Evolutionary conservation across 2,797 vertebrate species (phyloP), one percentile per base, ranked within the genome.

Genomic region (Sebastes taczanowskii): DNA sequence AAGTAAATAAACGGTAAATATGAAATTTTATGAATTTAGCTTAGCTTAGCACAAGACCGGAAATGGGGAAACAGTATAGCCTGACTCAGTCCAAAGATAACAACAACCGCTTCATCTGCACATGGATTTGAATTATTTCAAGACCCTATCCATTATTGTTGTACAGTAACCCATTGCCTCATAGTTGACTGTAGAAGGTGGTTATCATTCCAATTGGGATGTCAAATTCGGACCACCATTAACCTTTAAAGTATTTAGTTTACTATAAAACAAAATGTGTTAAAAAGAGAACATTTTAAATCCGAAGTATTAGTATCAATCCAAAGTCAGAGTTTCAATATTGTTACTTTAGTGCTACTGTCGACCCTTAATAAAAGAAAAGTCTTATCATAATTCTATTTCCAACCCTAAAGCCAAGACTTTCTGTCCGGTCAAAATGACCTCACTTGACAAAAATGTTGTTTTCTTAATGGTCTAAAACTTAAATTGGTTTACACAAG

Each of bases 381-480:
- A 22, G 27, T 25, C 32, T 66, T 32, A 76, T 75, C n/a, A 58
- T 62, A 9, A 25, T 61, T 55, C n/a, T 22, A 18, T 32, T 76
- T 62, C 53, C 22, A 64, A 34, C 14, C 11, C 5, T 4, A 2
- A 56, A 5, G 20, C 10, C 49, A 69, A 69, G 30, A 27, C 5
- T 5, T 4, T 20, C 22, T 3, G 42, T 72, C 78, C 25, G 61
- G 35, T 20, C 71, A 67, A 38, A 77, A 73, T 81, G 42, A 85
- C 46, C 38, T 82, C 20, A 72, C 38, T 34, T 18, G 30, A 69
- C n/a, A 78, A 82, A 69, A 80, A 85, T 81, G 59, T 55, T 81
- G 59, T 55, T 49, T 63, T 75, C 79, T 63, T 46, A 72, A 59
- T 4, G 2, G 7, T 52, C n/a, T 16, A 5, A 42, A 67, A 29